Conservation (phyloP, 2,797 vertebrate species). For the Tolypeutes matacus region DNA sequence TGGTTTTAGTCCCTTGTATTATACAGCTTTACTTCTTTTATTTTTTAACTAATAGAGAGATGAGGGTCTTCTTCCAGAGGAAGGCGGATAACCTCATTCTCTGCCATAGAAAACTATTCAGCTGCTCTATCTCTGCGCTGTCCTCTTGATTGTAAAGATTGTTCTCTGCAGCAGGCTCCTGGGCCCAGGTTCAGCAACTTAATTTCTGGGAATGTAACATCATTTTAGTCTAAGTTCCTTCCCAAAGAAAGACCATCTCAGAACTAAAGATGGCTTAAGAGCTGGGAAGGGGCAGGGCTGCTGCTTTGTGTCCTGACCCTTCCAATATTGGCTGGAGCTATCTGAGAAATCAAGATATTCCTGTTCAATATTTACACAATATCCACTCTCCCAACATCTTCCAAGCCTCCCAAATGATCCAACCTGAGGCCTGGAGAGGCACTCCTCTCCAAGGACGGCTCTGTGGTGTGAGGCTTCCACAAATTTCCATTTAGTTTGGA, state of each 20-base stretch:
- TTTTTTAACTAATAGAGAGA: not conserved
- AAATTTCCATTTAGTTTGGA: rapidly evolving
- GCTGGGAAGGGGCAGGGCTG: not conserved
- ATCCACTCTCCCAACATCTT: not conserved
- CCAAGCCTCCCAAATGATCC: not conserved
- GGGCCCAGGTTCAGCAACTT: rapidly evolving
- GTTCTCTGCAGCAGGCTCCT: not conserved
- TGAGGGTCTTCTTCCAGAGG: not conserved
- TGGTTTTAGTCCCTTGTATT: not conserved
- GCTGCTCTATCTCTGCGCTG: rapidly evolving
- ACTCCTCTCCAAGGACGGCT: not conserved
- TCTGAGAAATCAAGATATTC: not conserved
- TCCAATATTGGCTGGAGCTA: not conserved
- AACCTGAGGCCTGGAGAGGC: not conserved
- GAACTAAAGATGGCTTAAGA: not conserved
- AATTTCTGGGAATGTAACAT: no score
- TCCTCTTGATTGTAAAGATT: not conserved
- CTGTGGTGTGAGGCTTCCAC: rapidly evolving
- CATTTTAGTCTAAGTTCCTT: not conserved
- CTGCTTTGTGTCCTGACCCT: not conserved
- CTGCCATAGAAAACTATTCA: no score
- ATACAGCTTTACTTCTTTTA: not conserved
- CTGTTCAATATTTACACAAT: rapidly evolving
- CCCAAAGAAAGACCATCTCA: not conserved
- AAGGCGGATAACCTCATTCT: not conserved